phyloP scores from a whole-genome alignment of 1,140 invertebrate genomes.

The Lithobius niger region DNA sequence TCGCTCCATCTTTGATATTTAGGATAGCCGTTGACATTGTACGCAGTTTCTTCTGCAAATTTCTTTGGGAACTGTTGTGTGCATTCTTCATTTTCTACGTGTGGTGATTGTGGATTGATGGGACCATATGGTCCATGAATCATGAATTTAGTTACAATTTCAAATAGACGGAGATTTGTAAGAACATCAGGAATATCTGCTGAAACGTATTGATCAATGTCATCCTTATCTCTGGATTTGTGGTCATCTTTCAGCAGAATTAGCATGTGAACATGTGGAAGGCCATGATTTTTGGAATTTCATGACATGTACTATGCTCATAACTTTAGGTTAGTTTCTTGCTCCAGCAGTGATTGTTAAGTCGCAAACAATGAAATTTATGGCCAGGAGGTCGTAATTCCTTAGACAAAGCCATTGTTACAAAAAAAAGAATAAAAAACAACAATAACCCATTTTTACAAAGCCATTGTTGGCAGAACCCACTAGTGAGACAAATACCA shows the following conservation, averaged over 20 bases:
- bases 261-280: conserved; percentile 28
- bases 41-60: neutral
- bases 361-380: no score
- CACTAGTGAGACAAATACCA: no score
- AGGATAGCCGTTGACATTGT: neutral
- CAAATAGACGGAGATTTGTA: neutral
- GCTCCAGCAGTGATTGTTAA: no score
- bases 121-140: conserved; percentile 18
- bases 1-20: neutral
- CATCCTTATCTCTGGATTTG: conserved; percentile 14
- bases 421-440: no score
- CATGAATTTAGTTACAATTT: conserved; percentile 9
- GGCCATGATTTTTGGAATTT: conserved; percentile 26
- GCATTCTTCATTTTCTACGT: conserved; percentile 15
- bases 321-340: no score
- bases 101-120: conserved; percentile 9
- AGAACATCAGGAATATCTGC: conserved; percentile 18
- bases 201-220: conserved; percentile 17
- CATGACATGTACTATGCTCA: no score
- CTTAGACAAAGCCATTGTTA: no score
- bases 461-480: no score
- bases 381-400: no score
- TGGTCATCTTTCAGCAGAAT: conserved; percentile 10
- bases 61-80: neutral
- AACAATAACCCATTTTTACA: no score